phyloP scores from a whole-genome alignment of 2,797 vertebrate genomes.

The Cottoperca gobio region DNA sequence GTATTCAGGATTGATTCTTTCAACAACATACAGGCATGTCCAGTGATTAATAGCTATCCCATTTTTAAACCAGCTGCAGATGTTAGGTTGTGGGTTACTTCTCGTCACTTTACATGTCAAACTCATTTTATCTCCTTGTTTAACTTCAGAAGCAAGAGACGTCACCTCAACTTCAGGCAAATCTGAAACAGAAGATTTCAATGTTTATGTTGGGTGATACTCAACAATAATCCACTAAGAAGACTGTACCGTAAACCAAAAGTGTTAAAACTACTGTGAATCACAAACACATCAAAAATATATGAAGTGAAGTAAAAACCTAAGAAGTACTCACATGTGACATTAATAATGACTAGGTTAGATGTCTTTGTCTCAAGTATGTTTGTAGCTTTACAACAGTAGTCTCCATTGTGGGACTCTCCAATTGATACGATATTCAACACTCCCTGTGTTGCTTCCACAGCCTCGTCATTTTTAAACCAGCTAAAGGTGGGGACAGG shows the following conservation, averaged over 20 bases:
- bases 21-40: rapidly evolving
- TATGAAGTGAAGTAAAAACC: not conserved
- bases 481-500: slow-evolving; percentile 47
- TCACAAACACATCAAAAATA: not conserved
- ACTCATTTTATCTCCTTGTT: not conserved
- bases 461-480: not conserved
- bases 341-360: not conserved
- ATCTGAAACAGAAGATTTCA: slow-evolving; percentile 63
- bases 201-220: not conserved
- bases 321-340: slow-evolving; percentile 69
- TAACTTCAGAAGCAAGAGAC: rapidly evolving
- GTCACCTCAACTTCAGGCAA: slow-evolving; percentile 52
- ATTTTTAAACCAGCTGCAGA: slow-evolving; percentile 33
- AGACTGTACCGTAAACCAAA: not conserved
- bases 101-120: slow-evolving; percentile 49
- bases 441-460: rapidly evolving
- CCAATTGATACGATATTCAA: not conserved
- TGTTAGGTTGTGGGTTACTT: slow-evolving; percentile 5
- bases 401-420: slow-evolving; percentile 44
- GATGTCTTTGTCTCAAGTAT: rapidly evolving
- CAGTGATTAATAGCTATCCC: rapidly evolving
- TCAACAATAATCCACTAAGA: not conserved
- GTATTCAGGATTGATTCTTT: not conserved
- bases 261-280: not conserved
- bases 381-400: slow-evolving; percentile 66